Base-by-base conservation (phyloP, 92 coral and sea anemone genomes). In the Siderastrea radians region DNA sequence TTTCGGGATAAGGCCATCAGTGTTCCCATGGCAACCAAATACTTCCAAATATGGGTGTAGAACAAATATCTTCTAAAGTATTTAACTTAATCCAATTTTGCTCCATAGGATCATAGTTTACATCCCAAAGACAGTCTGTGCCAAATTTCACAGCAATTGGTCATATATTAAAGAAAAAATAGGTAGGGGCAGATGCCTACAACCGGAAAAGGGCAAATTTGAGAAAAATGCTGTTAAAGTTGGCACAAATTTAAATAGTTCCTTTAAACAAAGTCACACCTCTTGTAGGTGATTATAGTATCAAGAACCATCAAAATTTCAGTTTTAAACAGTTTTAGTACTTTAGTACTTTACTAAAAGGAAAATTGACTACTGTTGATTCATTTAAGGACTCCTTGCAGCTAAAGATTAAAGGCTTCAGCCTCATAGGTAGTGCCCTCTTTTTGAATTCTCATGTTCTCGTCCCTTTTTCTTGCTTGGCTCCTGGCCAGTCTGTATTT, bases 391-490 rank as follows among this genome's bases (percentile, higher is more conserved):
- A 75, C 66, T 54, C 13, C 1, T 75, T 1, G 80, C 50, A 75
- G 68, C 81, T 54, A 75, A 75, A 75, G 54, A 53, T 68, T 88
- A 84, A 88, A 84, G 51, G 79, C 88, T 7, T 87, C 95, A 52
- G 85, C 78, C n/a, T n/a, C n/a, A n/a, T n/a, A n/a, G n/a, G n/a
- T n/a, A n/a, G n/a, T n/a, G n/a, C n/a, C n/a, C n/a, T n/a, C n/a
- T n/a, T n/a, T n/a, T n/a, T n/a, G n/a, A 68, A 72, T 55, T 70
- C 80, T 49, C 46, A 74, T 65, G 67, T 83, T 83, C 70, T 92
- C 95, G 43, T 88, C 95, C 71, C 79, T 77, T 66, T 68, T 70
- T 68, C 67, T 84, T 16, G 92, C 90, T 78, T 92, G 92, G 44
- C 92, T 72, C 73, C 76, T 88, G 19, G 69, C 82, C 60, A 79